phyloP scores from a whole-genome alignment of 2,113 vertebrate species.

The Mixornis gularis region DNA sequence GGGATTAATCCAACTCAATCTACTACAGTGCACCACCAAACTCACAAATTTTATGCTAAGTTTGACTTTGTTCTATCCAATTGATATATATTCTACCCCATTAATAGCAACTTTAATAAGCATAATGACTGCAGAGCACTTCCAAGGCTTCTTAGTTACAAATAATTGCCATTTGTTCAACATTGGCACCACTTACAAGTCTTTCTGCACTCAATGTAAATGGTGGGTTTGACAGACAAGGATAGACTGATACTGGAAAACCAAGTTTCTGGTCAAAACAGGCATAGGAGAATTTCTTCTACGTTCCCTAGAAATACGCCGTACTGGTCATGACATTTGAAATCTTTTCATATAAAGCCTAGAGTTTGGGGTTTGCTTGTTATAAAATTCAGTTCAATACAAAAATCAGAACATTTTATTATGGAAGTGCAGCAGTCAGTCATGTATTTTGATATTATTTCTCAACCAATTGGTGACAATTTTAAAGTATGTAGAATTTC shows the following conservation, averaged over 20 bases:
- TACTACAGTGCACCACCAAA: background rate
- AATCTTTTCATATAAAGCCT: background rate
- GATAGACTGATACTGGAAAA: background rate
- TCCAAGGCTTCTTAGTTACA: background rate
- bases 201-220: background rate
- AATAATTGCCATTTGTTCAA: background rate
- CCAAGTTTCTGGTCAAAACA: background rate
- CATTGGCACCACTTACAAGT: background rate
- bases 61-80: background rate
- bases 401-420: background rate
- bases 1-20: background rate
- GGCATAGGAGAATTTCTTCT: background rate
- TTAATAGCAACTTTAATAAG: background rate
- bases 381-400: background rate
- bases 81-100: background rate
- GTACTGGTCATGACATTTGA: background rate
- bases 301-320: background rate
- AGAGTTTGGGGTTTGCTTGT: background rate
- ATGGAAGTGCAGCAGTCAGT: background rate
- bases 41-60: background rate
- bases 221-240: background rate
- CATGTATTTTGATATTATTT: background rate
- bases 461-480: background rate
- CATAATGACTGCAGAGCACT: background rate
- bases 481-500: background rate